These are phyloP conservation scores for Leptothorax acervorum DNA, from an alignment of 2,888 invertebrate genomes.

Conservation along the genomic window DNA sequence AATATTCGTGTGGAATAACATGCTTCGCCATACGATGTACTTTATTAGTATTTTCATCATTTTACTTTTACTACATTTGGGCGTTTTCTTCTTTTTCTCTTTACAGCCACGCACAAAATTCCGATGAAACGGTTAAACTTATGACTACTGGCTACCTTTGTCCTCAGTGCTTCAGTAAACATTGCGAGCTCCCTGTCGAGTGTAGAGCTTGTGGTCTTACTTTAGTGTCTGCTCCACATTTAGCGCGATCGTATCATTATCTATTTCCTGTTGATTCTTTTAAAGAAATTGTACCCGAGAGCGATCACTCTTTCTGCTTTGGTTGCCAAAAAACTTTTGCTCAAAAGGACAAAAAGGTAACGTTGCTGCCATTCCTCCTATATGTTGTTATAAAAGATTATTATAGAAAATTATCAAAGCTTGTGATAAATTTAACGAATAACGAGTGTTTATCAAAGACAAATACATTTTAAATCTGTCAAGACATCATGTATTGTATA, in stretches of 20 bases:
- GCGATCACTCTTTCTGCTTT: slow-evolving; percentile 89
- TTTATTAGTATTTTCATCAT: too few species aligned
- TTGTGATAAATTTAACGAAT: neutral
- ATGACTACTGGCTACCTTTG: slow-evolving; percentile 94
- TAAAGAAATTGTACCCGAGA: slow-evolving; percentile 89
- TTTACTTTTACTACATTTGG: too few species aligned
- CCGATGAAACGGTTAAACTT: slow-evolving; percentile 89
- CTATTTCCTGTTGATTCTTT: slow-evolving; percentile 97
- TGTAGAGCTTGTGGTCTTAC: slow-evolving; percentile 98
- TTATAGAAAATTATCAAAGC: neutral
- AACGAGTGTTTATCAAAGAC: neutral
- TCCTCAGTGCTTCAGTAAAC: slow-evolving; percentile 98
- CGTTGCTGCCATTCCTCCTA: neutral
- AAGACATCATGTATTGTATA: neutral
- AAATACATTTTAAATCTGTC: neutral
- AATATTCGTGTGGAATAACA: neutral
- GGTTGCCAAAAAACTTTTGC: slow-evolving; percentile 91
- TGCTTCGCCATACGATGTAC: too few species aligned
- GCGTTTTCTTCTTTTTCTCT: neutral
- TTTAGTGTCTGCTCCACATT: slow-evolving; percentile 98
- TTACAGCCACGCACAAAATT: slow-evolving; percentile 92
- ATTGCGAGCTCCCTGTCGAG: slow-evolving; percentile 99
- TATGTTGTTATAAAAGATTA: neutral
- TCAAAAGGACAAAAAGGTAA: slow-evolving; percentile 91
- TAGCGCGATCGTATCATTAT: slow-evolving; percentile 99